These are phyloP conservation scores for Eulithis testata DNA, from an alignment of 2,888 invertebrate species.

Conservation along the genomic window DNA sequence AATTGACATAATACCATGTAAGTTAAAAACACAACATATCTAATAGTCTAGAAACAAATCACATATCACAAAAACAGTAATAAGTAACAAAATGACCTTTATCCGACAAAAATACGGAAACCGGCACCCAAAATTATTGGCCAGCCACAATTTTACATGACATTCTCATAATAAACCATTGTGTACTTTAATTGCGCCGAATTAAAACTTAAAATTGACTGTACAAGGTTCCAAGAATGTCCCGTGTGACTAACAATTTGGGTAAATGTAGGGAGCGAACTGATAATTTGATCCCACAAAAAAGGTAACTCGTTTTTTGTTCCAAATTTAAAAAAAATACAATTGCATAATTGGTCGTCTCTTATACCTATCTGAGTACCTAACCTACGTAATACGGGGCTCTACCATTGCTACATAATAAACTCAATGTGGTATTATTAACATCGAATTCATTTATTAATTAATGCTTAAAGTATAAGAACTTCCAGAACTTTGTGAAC, in stretches of 20 bases:
- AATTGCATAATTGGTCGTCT: constrained; percentile 22
- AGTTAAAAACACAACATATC: not conserved
- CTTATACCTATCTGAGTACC: constrained; percentile 11
- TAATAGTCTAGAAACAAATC: constrained; percentile 6
- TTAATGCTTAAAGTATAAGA: too few relatives aligned
- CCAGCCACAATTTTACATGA: constrained; percentile 28
- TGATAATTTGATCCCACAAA: constrained; percentile 36
- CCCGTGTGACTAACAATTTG: constrained; percentile 49
- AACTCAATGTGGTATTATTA: too few relatives aligned
- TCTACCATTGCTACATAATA: too few relatives aligned
- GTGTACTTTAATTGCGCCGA: constrained; percentile 40
- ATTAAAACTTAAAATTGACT: constrained; percentile 43
- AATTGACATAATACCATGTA: not conserved
- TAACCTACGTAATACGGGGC: constrained; percentile 1
- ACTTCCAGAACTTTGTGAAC: too few relatives aligned
- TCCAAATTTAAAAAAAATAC: constrained; percentile 23
- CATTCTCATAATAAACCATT: constrained; percentile 36
- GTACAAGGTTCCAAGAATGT: constrained; percentile 55
- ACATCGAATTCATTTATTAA: too few relatives aligned
- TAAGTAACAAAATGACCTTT: constrained; percentile 29
- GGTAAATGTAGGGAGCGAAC: constrained; percentile 34
- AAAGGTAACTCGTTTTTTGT: constrained; percentile 22
- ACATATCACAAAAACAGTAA: constrained; percentile 22
- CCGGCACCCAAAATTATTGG: constrained; percentile 33
- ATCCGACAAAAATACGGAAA: constrained; percentile 36